phyloP scores from a whole-genome alignment of 2,888 invertebrate genomes.

The Eupithecia insigniata region DNA sequence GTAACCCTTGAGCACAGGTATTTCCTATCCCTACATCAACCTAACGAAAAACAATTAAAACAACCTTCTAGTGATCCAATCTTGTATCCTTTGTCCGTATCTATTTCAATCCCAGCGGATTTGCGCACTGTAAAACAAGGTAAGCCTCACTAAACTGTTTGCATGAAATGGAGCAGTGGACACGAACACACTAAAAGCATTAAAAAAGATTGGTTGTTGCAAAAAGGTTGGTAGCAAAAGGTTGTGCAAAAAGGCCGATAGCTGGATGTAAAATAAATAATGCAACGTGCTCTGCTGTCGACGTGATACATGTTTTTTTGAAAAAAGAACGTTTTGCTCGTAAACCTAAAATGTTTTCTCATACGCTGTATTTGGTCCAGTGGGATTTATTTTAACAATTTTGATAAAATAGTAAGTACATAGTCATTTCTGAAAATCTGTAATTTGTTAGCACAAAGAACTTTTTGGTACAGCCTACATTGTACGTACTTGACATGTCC shows the following conservation, averaged over 20 bases:
- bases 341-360: constrained; percentile 53
- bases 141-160: constrained; percentile 75
- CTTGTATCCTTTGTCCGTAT: constrained; percentile 23
- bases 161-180: constrained; percentile 59
- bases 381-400: neutral
- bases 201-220: constrained; percentile 51
- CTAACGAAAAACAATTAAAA: constrained; percentile 8
- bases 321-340: constrained; percentile 38
- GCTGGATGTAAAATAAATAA: constrained; percentile 79
- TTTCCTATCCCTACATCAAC: neutral
- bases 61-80: constrained; percentile 8
- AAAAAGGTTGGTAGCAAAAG: constrained; percentile 49
- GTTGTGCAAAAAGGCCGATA: constrained; percentile 35
- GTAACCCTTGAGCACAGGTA: neutral
- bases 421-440: neutral
- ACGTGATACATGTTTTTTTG: constrained; percentile 58
- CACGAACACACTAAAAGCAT: constrained; percentile 62
- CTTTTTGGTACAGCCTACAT: neutral
- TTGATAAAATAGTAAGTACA: neutral
- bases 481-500: neutral
- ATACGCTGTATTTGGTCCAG: constrained; percentile 14
- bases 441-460: neutral
- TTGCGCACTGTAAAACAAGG: constrained; percentile 53
- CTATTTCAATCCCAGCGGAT: constrained; percentile 35
- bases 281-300: constrained; percentile 71